A percentile compares a stretch with the other conserved stretches of the same genome.
Evolutionary conservation across 2,113 vertebrate species (phyloP).

Genomic region (Arizona elegans): DNA sequence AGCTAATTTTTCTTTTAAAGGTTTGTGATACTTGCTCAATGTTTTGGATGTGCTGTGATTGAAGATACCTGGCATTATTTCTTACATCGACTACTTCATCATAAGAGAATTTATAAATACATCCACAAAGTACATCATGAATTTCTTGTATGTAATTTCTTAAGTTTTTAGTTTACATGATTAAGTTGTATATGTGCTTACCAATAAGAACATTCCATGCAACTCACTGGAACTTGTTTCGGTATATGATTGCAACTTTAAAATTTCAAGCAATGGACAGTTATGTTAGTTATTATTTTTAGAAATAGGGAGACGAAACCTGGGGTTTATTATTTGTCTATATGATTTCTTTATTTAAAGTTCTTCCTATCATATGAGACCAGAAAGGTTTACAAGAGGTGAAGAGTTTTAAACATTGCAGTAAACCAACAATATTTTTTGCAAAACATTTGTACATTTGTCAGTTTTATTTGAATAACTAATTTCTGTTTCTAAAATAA

Average conservation of each 20-base stretch:
- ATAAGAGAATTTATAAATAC: constrained; percentile 92
- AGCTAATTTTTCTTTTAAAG: constrained; percentile 41
- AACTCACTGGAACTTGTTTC: background rate
- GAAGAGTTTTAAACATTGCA: background rate
- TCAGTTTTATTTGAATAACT: background rate
- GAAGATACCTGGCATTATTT: constrained; percentile 94
- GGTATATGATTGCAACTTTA: background rate
- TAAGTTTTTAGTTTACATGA: background rate
- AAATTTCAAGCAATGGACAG: background rate
- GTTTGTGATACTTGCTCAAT: constrained; percentile 72
- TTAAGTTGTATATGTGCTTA: background rate
- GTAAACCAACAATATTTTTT: background rate
- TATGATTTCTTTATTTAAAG: background rate
- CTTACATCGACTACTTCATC: constrained; percentile 88
- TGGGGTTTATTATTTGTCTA: background rate
- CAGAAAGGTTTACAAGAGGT: background rate
- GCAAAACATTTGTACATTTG: background rate
- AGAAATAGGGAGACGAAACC: background rate
- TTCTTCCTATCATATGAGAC: background rate
- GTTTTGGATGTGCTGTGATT: constrained; percentile 88
- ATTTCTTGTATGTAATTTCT: constrained; percentile 80
- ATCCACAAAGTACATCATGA: constrained; percentile 98
- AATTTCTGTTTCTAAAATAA: background rate
- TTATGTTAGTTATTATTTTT: background rate
- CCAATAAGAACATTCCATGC: background rate